Conservation (phyloP, 2,888 invertebrate genomes). For the Elysia crispata region DNA sequence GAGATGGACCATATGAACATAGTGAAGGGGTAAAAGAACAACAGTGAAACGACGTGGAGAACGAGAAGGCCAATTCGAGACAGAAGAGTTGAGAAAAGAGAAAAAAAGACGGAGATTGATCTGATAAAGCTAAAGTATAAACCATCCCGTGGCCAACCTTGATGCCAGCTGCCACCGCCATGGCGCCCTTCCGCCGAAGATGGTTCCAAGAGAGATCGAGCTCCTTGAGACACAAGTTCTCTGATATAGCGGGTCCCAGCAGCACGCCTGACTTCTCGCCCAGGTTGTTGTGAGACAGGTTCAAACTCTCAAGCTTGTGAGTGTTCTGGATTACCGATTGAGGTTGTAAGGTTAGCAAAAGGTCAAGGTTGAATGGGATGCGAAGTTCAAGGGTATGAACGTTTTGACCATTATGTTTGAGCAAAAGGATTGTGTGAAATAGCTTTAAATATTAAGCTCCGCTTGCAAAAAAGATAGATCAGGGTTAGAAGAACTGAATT, state of each 20-base stretch:
- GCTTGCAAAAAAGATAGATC: too few species aligned
- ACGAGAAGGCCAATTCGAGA: too few species aligned
- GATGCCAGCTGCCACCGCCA: slow-evolving; percentile 73
- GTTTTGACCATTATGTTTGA: too few species aligned
- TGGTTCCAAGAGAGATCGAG: slow-evolving; percentile 77
- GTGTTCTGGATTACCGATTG: slow-evolving; percentile 69
- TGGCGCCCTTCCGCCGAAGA: slow-evolving; percentile 74
- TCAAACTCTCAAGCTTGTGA: slow-evolving; percentile 72
- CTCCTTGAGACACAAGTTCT: slow-evolving; percentile 74
- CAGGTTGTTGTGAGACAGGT: slow-evolving; percentile 76
- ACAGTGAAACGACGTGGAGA: too few species aligned
- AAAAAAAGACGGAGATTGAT: neutral
- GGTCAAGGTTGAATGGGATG: too few species aligned
- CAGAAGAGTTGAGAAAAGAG: neutral
- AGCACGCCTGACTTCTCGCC: slow-evolving; percentile 71
- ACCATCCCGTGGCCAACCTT: slow-evolving; percentile 65
- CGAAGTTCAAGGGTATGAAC: too few species aligned
- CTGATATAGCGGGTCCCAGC: slow-evolving; percentile 75
- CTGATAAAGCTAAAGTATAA: neutral
- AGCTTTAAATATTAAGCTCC: too few species aligned
- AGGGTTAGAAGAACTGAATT: too few species aligned
- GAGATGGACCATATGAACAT: too few species aligned
- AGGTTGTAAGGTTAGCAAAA: too few species aligned
- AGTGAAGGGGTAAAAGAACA: too few species aligned
- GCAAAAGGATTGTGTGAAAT: too few species aligned